Evolutionary conservation across 37 sponge, comb jelly and placozoan genomes (phyloP).

Genomic region (Crambe crambe): DNA sequence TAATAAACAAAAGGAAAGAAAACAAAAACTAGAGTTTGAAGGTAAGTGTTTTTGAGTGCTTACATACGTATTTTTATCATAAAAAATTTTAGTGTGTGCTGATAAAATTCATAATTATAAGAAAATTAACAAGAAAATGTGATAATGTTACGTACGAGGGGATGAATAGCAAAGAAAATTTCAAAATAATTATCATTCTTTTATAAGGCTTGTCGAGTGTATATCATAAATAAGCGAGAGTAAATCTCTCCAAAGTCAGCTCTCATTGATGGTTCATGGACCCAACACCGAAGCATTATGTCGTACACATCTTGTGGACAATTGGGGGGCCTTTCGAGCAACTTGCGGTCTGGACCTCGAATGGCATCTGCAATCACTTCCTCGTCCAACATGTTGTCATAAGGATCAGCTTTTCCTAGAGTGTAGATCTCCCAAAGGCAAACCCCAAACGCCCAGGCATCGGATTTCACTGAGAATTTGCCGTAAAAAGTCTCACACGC

Average conservation of each 20-base stretch:
- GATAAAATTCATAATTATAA: no score
- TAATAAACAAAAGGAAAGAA: no score
- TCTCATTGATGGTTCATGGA: slow-evolving; percentile 65
- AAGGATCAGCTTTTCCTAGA: slow-evolving; percentile 75
- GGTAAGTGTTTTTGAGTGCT: no score
- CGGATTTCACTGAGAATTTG: slow-evolving; percentile 84
- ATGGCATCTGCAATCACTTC: slow-evolving; percentile 88
- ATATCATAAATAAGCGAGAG: slow-evolving; percentile 57
- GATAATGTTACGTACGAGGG: no score
- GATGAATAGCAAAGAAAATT: no score
- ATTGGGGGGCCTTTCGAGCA: slow-evolving; percentile 31
- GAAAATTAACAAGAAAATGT: no score
- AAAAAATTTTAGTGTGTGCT: no score
- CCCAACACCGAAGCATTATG: slow-evolving; percentile 74
- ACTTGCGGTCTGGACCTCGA: slow-evolving; percentile 49
- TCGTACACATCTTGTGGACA: slow-evolving; percentile 73
- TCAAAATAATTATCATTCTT: background rate
- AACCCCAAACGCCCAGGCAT: slow-evolving; percentile 89
- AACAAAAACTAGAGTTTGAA: no score
- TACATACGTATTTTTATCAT: no score
- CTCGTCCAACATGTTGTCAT: slow-evolving; percentile 77
- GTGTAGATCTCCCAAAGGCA: slow-evolving; percentile 84
- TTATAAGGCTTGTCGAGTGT: slow-evolving; percentile 62
- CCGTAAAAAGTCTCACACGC: slow-evolving; percentile 89
- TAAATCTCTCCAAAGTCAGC: slow-evolving; percentile 73